Conservation (phyloP, 2,888 invertebrate genomes). For the Eurytoma californica region DNA sequence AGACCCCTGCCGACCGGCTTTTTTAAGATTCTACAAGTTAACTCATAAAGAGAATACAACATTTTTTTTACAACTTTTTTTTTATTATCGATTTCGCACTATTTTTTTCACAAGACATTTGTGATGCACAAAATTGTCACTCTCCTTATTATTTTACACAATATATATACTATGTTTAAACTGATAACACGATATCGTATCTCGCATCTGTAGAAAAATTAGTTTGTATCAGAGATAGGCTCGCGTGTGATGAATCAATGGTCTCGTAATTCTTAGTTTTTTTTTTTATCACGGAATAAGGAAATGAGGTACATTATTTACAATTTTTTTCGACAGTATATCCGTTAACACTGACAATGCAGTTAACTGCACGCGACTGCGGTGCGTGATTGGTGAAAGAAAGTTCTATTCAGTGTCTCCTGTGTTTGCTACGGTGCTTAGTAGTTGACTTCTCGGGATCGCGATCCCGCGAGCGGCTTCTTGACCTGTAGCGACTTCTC, state of each 20-base stretch:
- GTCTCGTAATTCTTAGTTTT: slow-evolving; percentile 1
- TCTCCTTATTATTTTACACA: slow-evolving; percentile 35
- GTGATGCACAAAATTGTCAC: slow-evolving; percentile 43
- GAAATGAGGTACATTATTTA: slow-evolving; percentile 53
- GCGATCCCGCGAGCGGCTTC: slow-evolving; percentile 69
- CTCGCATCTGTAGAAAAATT: slow-evolving; percentile 44
- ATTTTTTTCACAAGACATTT: slow-evolving; percentile 18
- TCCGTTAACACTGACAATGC: slow-evolving; percentile 22
- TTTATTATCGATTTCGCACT: slow-evolving; percentile 10
- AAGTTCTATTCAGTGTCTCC: slow-evolving; percentile 61
- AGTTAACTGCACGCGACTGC: no score
- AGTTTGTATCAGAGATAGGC: slow-evolving; percentile 13
- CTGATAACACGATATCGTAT: slow-evolving; percentile 25
- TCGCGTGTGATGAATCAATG: slow-evolving; percentile 33
- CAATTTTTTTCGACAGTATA: slow-evolving; percentile 25
- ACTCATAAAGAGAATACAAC: slow-evolving; percentile 21
- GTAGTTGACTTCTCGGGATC: slow-evolving; percentile 69
- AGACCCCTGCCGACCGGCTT: slow-evolving; percentile 64
- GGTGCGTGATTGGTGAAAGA: no score
- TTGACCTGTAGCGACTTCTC: slow-evolving; percentile 70
- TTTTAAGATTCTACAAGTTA: slow-evolving; percentile 59
- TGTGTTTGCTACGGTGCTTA: slow-evolving; percentile 71
- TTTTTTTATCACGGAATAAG: slow-evolving; percentile 18
- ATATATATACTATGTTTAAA: slow-evolving; percentile 44
- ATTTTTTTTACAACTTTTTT: slow-evolving; percentile 7